phyloP scores from a whole-genome alignment of 1,140 invertebrate genomes.

The Psix sp. region DNA sequence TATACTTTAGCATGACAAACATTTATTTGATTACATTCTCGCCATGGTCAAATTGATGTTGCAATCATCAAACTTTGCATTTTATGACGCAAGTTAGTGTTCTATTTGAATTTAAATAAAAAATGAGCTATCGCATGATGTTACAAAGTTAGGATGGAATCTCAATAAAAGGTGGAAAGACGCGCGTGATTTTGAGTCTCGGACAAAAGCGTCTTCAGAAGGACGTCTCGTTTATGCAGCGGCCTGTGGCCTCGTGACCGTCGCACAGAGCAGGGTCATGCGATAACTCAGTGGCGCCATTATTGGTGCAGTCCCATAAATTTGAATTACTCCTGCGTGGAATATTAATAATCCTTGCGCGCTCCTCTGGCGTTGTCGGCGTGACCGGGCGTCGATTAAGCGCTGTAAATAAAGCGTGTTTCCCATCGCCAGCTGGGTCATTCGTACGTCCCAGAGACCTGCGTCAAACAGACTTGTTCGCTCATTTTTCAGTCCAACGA shows the following conservation, averaged over 20 bases:
- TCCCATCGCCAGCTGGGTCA: slow-evolving; percentile 45
- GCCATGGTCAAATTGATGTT: too few relatives aligned
- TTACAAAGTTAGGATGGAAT: too few relatives aligned
- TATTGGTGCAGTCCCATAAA: slow-evolving; percentile 61
- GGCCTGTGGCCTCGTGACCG: slow-evolving; percentile 28
- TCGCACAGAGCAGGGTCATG: slow-evolving; percentile 42
- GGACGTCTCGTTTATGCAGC: slow-evolving; percentile 28
- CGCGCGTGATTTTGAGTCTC: background rate
- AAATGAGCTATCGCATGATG: too few relatives aligned
- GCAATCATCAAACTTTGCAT: too few relatives aligned
- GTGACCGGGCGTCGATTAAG: slow-evolving; percentile 49
- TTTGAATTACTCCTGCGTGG: slow-evolving; percentile 55
- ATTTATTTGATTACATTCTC: too few relatives aligned
- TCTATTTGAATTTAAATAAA: too few relatives aligned
- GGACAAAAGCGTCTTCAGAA: background rate
- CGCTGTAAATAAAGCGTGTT: slow-evolving; percentile 55
- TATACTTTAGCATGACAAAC: too few relatives aligned
- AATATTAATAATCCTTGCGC: slow-evolving; percentile 58
- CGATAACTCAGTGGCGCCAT: slow-evolving; percentile 56
- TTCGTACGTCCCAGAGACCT: slow-evolving; percentile 16
- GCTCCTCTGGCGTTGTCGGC: slow-evolving; percentile 37
- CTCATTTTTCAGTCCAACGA: slow-evolving; percentile 23
- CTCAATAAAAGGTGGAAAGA: background rate
- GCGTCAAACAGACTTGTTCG: slow-evolving; percentile 24
- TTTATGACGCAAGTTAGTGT: too few relatives aligned